phyloP scores from a whole-genome alignment of 2,888 invertebrate species.

The Melolontha melolontha region DNA sequence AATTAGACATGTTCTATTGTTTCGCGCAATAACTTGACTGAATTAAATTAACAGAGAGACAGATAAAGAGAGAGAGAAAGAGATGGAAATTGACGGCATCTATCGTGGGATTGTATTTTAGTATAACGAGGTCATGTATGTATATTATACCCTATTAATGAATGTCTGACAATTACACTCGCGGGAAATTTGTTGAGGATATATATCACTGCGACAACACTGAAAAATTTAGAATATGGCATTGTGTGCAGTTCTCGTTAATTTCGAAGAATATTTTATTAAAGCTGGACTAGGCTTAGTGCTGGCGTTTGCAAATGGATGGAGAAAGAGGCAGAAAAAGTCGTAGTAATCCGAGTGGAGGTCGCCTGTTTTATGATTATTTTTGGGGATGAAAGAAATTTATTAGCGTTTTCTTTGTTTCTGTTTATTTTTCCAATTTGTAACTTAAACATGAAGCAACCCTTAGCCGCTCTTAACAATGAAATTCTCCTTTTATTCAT shows the following conservation, averaged over 20 bases:
- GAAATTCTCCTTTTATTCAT: constrained; percentile 9
- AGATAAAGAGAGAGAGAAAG: constrained; percentile 8
- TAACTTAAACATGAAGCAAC: constrained; percentile 10
- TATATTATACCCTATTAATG: constrained; percentile 55
- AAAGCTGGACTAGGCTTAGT: constrained; percentile 21
- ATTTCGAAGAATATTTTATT: constrained; percentile 41
- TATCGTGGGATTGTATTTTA: constrained; percentile 50
- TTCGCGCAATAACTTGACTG: constrained; percentile 33
- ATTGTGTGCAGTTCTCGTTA: constrained; percentile 35
- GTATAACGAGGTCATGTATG: constrained; percentile 47
- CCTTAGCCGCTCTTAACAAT: background rate
- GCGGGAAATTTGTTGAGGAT: constrained; percentile 53
- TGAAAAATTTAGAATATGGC: constrained; percentile 47
- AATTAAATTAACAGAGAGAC: constrained; percentile 39
- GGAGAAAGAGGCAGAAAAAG: background rate
- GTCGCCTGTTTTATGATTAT: constrained; percentile 28
- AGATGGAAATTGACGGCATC: constrained; percentile 48
- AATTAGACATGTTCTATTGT: constrained; percentile 34
- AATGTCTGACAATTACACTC: constrained; percentile 54
- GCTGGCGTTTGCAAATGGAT: constrained; percentile 6
- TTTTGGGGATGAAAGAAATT: constrained; percentile 21
- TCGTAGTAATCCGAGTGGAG: constrained; percentile 16
- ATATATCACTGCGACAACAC: constrained; percentile 49
- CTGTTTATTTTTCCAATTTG: constrained; percentile 22
- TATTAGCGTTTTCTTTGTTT: constrained; percentile 19